Evolutionary conservation across 2,797 vertebrate species (phyloP).

Genomic region (Synanceia verrucosa): DNA sequence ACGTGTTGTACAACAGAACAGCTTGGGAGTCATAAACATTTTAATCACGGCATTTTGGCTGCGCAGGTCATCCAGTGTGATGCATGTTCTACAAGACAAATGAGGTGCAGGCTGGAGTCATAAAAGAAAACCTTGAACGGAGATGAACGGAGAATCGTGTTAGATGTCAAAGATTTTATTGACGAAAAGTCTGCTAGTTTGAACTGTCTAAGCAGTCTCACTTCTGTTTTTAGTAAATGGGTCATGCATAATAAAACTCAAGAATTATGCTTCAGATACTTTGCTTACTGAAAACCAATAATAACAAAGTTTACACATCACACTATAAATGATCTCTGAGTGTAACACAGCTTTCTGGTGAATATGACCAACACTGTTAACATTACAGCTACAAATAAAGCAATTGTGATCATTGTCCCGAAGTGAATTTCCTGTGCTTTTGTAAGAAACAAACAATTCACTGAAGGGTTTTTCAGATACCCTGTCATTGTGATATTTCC

Average conservation of each 20-base stretch:
- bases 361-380: slow-evolving; percentile 39
- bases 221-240: slow-evolving; percentile 13
- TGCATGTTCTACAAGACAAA: slow-evolving; percentile 13
- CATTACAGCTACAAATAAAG: slow-evolving; percentile 58
- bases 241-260: slow-evolving; percentile 21
- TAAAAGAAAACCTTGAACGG: not conserved
- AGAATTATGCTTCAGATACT: slow-evolving; percentile 27
- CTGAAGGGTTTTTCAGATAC: slow-evolving; percentile 49
- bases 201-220: not conserved
- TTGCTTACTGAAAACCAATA: not conserved
- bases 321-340: slow-evolving; percentile 37
- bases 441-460: slow-evolving; percentile 48
- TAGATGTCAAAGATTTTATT: slow-evolving; percentile 4
- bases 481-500: slow-evolving; percentile 31
- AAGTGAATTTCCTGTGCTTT: slow-evolving; percentile 40
- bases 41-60: slow-evolving; percentile 41
- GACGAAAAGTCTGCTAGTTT: slow-evolving; percentile 13
- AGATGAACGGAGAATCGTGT: slow-evolving; percentile 1
- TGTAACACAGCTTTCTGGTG: slow-evolving; percentile 46
- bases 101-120: slow-evolving; percentile 7
- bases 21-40: slow-evolving; percentile 40
- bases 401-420: slow-evolving; percentile 55
- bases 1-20: slow-evolving; percentile 8
- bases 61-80: slow-evolving; percentile 16
- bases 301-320: slow-evolving; percentile 24